phyloP scores from a whole-genome alignment of 1,140 invertebrate species.

The Luehdorfia chinensis region DNA sequence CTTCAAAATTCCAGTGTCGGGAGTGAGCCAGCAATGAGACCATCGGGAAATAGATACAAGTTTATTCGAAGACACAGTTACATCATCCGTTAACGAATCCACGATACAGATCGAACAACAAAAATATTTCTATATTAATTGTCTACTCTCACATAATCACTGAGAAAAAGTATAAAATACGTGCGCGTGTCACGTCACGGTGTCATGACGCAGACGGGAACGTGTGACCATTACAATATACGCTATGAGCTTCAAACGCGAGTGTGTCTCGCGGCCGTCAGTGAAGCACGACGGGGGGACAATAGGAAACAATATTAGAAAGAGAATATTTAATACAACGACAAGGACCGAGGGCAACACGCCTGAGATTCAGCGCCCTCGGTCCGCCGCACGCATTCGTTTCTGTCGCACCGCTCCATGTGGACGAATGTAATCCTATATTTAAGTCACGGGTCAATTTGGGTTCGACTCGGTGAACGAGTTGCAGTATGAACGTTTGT shows the following conservation, averaged over 20 bases:
- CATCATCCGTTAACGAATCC: constrained; percentile 55
- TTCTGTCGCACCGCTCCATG: constrained; percentile 50
- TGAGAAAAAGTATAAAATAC: constrained; percentile 53
- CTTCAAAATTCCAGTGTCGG: constrained; percentile 60
- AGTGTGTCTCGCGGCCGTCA: too few species aligned
- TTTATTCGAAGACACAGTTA: constrained; percentile 49
- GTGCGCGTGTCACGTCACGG: constrained; percentile 39
- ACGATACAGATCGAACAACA: constrained; percentile 71
- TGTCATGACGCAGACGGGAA: constrained; percentile 29
- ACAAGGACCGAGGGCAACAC: constrained; percentile 24
- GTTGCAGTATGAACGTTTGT: constrained; percentile 11
- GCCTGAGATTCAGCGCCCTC: constrained; percentile 64
- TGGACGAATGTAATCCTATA: constrained; percentile 32
- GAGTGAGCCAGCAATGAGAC: constrained; percentile 49
- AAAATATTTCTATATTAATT: constrained; percentile 73
- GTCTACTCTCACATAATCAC: constrained; percentile 62
- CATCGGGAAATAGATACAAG: constrained; percentile 52
- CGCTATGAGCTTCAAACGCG: constrained; percentile 16
- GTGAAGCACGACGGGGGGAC: constrained; percentile 26
- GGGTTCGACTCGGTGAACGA: not conserved
- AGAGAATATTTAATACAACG: constrained; percentile 25
- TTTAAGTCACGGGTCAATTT: constrained; percentile 7
- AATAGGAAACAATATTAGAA: constrained; percentile 18
- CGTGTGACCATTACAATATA: constrained; percentile 16
- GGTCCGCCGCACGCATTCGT: constrained; percentile 29